Evolutionary conservation across 2,113 vertebrate genomes (phyloP), one percentile per base, ranked within the genome.

Genomic region (Clarias gariepinus): DNA sequence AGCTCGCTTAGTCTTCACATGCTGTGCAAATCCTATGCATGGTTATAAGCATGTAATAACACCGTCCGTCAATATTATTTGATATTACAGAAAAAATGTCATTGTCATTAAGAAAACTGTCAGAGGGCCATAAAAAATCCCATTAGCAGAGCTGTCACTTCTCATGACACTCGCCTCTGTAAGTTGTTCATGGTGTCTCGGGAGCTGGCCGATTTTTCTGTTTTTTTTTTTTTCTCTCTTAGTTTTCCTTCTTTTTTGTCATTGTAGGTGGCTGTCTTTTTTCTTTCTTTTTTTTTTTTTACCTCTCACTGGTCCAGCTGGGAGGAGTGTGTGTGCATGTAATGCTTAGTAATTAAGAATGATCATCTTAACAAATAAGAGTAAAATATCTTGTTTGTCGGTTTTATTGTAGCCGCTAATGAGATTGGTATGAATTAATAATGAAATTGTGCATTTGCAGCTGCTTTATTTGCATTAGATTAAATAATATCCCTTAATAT

Each of bases 51-150:
- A 92, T 92, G 92, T 92, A 91, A 93, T 91, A 92, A 93, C 93
- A 91, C 93, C 92, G 90, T 94, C 94, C 94, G 66, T 95, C 95
- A 94, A 90, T 92, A 93, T 91, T 90, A 94, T 93, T 89, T 94
- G 94, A 94, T 94, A 92, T 94, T 93, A 94, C 91, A 93, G 89
- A 11, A 93, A 94, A 94, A 94, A 93, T 93, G 90, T 92, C 91
- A 93, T 93, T 94, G 94, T 94, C 93, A 94, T 95, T 95, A 94
- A 94, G 92, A 91, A 93, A 94, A 93, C 94, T 92, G 93, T 94
- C 92, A 94, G 90, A 91, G 92, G 94, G 91, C 90, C 90, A 86
- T 92, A 88, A 91, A 87, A 92, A 95, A 93, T 93, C 91, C 95
- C 94, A 95, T 95, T 95, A 94, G 92, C 93, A 87, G 89, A 90